These are phyloP conservation scores for Hipparchia sbordonii DNA, from an alignment of 2,888 invertebrate genomes.

Conservation along the genomic window DNA sequence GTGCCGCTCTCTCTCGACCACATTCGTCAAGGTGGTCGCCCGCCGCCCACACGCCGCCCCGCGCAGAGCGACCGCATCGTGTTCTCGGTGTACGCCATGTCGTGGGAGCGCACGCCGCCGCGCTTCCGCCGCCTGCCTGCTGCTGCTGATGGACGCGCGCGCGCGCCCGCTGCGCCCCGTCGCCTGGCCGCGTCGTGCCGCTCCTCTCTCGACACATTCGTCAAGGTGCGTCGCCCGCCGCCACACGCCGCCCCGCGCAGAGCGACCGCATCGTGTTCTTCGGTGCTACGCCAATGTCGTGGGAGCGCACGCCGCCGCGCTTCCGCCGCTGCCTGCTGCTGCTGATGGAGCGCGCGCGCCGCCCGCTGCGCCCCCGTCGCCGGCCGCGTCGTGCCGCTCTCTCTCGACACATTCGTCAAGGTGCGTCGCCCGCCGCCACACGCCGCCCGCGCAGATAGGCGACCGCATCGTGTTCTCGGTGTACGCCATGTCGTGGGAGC, in stretches of 20 bases:
- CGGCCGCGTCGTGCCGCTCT: slow-evolving; percentile 74
- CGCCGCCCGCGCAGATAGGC: too few species aligned
- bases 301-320: slow-evolving; percentile 52
- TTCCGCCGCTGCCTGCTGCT: slow-evolving; percentile 64
- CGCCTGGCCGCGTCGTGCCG: slow-evolving; percentile 56
- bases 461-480: too few species aligned
- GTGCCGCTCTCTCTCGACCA: slow-evolving; percentile 78
- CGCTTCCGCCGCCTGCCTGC: slow-evolving; percentile 68
- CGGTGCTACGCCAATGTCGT: slow-evolving; percentile 42
- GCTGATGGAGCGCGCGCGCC: slow-evolving; percentile 50
- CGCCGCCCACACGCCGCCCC: background rate
- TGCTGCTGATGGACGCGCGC: slow-evolving; percentile 69
- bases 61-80: too few species aligned
- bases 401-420: slow-evolving; percentile 65
- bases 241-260: too few species aligned
- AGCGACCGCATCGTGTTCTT: too few species aligned
- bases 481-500: slow-evolving; percentile 48
- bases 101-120: slow-evolving; percentile 38
- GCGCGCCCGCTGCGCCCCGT: slow-evolving; percentile 58
- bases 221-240: slow-evolving; percentile 56
- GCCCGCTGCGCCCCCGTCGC: slow-evolving; percentile 56
- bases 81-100: too few species aligned
- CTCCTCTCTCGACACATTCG: slow-evolving; percentile 45
- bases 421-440: slow-evolving; percentile 47
- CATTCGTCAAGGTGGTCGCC: slow-evolving; percentile 46